Percentiles rank a stretch among this genome's conserved stretches.
Conservation (phyloP, 2,113 vertebrate genomes). For the Trogon surrucura region DNA sequence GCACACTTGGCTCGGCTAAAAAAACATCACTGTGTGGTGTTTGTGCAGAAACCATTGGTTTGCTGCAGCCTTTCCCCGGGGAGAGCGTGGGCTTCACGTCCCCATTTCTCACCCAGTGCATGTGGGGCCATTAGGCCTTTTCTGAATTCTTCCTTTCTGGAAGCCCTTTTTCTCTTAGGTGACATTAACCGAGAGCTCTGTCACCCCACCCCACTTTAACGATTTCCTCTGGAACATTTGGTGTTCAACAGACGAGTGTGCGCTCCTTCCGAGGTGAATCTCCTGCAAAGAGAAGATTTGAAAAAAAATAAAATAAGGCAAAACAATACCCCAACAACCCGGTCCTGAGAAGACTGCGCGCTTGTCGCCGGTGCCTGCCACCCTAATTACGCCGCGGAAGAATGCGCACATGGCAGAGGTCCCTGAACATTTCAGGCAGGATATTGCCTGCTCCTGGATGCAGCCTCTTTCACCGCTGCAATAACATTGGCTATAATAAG, state of each 20-base stretch:
- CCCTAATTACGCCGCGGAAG: not conserved
- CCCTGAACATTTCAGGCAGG: conserved; percentile 63
- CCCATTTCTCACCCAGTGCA: accelerated
- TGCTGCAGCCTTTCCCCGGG: not conserved
- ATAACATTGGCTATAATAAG: conserved; percentile 19
- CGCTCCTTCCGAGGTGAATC: not conserved
- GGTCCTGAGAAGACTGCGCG: accelerated
- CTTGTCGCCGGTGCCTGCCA: not conserved
- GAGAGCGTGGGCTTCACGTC: not conserved
- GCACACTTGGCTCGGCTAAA: not conserved
- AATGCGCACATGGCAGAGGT: conserved; percentile 21
- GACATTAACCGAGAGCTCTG: not conserved
- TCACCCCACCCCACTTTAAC: conserved; percentile 21
- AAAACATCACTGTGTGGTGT: too few species aligned
- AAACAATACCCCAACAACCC: not conserved
- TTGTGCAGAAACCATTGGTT: not conserved
- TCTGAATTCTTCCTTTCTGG: conserved; percentile 17
- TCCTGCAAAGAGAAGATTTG: not conserved
- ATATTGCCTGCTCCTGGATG: conserved; percentile 54
- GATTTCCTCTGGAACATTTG: not conserved
- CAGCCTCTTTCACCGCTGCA: not conserved
- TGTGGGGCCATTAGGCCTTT: not conserved
- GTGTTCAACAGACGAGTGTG: not conserved
- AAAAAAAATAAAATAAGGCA: not conserved
- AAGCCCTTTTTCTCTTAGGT: conserved; percentile 5